These are phyloP conservation scores for Ranitomeya variabilis DNA, from an alignment of 2,113 vertebrate species.

Conservation along the genomic window DNA sequence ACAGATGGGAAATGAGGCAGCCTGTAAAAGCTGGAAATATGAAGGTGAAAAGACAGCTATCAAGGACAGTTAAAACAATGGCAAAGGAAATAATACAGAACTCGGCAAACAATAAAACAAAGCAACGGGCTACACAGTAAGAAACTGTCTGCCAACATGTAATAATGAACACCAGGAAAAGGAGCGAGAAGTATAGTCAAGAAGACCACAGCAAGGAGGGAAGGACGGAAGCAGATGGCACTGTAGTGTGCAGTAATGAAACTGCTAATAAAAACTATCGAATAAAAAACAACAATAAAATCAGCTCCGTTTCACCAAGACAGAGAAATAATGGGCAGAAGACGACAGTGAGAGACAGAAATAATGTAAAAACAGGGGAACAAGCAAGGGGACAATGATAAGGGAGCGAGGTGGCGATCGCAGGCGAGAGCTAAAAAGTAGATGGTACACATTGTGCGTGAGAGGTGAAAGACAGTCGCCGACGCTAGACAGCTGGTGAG, in stretches of 20 bases:
- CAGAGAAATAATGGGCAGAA: conserved; percentile 7
- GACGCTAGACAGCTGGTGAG: background rate
- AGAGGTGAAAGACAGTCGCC: background rate
- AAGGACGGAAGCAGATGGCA: conserved; percentile 40
- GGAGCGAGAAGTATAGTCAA: background rate
- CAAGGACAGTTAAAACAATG: conserved; percentile 50
- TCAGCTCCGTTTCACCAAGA: conserved; percentile 14
- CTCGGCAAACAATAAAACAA: conserved; percentile 29
- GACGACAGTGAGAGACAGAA: conserved; percentile 32
- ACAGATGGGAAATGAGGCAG: conserved; percentile 32
- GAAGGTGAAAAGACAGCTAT: conserved; percentile 58
- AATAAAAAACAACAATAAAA: conserved; percentile 13
- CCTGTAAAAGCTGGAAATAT: conserved; percentile 46
- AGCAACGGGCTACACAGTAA: background rate
- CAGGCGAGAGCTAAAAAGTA: background rate
- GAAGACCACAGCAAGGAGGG: conserved; percentile 10
- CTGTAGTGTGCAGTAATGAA: conserved; percentile 36
- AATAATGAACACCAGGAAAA: conserved; percentile 38
- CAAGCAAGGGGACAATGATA: conserved; percentile 25
- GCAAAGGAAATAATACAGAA: conserved; percentile 37
- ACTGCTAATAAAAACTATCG: conserved; percentile 34
- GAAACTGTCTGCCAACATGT: background rate
- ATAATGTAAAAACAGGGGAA: conserved; percentile 29
- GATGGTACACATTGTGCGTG: background rate
- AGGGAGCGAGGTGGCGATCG: conserved; percentile 47